Evolutionary conservation across 2,888 invertebrate species (phyloP).

Genomic region (Volucella inflata): DNA sequence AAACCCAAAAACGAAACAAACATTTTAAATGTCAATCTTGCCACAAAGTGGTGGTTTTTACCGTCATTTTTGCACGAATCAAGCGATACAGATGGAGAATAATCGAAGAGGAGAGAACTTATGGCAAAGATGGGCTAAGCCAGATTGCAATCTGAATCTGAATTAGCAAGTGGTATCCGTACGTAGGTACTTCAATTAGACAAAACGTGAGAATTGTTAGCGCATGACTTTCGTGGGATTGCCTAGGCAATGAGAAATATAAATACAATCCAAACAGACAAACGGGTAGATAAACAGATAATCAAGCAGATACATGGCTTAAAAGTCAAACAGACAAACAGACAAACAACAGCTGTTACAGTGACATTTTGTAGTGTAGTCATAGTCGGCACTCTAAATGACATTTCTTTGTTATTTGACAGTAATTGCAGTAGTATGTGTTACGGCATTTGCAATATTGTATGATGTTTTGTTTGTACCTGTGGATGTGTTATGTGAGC

Average conservation of each 20-base stretch:
- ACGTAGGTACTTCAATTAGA: slow-evolving; percentile 55
- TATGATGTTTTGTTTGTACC: neutral
- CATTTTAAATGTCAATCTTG: slow-evolving; percentile 43
- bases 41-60: neutral
- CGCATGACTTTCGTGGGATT: slow-evolving; percentile 49
- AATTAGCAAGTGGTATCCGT: slow-evolving; percentile 56
- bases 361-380: slow-evolving; percentile 49
- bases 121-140: slow-evolving; percentile 22
- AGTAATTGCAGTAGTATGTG: neutral
- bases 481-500: slow-evolving; percentile 11
- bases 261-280: slow-evolving; percentile 6
- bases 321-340: slow-evolving; percentile 16
- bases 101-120: neutral
- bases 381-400: slow-evolving; percentile 31
- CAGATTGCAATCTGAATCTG: slow-evolving; percentile 54
- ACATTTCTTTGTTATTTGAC: slow-evolving; percentile 41
- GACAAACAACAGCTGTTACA: slow-evolving; percentile 24
- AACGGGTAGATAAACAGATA: neutral
- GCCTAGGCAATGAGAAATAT: neutral
- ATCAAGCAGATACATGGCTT: no score
- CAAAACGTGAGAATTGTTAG: slow-evolving; percentile 69
- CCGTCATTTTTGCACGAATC: neutral
- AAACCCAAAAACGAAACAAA: slow-evolving; percentile 26
- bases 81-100: neutral
- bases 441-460: neutral